Evolutionary conservation across 2,888 invertebrate species (phyloP), one percentile per base, ranked within the genome.

Genomic region (Luperina nickerlii): DNA sequence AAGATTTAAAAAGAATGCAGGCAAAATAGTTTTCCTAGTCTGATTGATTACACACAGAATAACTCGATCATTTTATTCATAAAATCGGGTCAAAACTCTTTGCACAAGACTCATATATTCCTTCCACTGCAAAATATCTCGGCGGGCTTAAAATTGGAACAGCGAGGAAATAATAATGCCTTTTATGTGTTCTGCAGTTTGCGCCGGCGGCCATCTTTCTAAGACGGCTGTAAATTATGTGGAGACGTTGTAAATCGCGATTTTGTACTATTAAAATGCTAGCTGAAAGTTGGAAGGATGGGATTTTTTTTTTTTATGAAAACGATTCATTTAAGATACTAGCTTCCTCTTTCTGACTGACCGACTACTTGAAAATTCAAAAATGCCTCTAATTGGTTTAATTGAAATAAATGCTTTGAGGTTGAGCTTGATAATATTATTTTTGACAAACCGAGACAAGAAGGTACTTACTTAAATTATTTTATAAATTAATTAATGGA

Each of bases 131-230:
- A 74, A 57, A 76, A 76, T 66, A 83, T 82, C 62, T 82, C 15
- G 6, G 27, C 73, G 20, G 27, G 74, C 66, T 82, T 76, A 71
- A 83, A 83, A 83, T 57, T 51, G 83, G 73, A 83, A 67, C 76
- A 73, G 51, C 69, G 73, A 66, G 11, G 24, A 67, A 86, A 74
- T 86, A 86, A 67, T 86, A 76, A 76, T 82, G 77, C 51, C 83
- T 63, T 73, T 66, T 45, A 81, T 67, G 57, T 74, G 70, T 67
- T 74, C 57, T 71, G 81, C 70, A 85, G 62, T 69, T 85, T 60
- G 54, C 42, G 27, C 70, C 27, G 2, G 60, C 66, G 15, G 71
- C 54, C 66, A 81, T 81, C 62, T 71, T 81, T 62, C 18, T 45
- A 74, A 83, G 48, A 57, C 20, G 45, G 67, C 42, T 51, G 70